Conservation (phyloP, 1,140 invertebrate genomes). For the Sesamia nonagrioides region DNA sequence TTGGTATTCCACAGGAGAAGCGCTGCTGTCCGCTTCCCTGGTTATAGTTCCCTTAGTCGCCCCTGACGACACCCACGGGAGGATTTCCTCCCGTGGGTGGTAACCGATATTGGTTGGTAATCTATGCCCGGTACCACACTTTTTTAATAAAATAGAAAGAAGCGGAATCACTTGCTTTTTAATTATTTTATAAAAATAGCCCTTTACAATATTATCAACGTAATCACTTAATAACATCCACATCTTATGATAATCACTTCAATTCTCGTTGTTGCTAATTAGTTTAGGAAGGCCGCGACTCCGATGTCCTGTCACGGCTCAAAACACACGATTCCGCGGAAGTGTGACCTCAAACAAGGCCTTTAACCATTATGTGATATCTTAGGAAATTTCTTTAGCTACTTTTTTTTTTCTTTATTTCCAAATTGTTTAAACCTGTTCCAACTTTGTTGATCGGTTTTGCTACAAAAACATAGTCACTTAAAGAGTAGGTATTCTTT, state of each 20-base stretch:
- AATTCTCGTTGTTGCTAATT: slow-evolving; percentile 22
- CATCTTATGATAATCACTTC: neutral
- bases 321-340: slow-evolving; percentile 30
- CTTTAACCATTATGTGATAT: slow-evolving; percentile 42
- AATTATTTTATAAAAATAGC: too few species aligned
- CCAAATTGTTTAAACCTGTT: neutral
- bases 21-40: too few species aligned
- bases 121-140: too few species aligned
- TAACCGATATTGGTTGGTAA: too few species aligned
- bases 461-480: neutral
- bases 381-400: slow-evolving; percentile 35
- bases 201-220: too few species aligned
- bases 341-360: slow-evolving; percentile 40
- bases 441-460: neutral
- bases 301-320: slow-evolving; percentile 36
- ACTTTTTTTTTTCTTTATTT: slow-evolving; percentile 16
- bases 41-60: too few species aligned
- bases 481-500: too few species aligned
- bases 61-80: too few species aligned
- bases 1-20: too few species aligned
- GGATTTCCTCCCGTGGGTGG: too few species aligned
- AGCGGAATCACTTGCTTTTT: too few species aligned
- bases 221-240: neutral
- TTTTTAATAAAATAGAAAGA: too few species aligned
- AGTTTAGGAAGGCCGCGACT: slow-evolving; percentile 22